Evolutionary conservation across 2,797 vertebrate species (phyloP).

Genomic region (Paramormyrops hopkinsi): DNA sequence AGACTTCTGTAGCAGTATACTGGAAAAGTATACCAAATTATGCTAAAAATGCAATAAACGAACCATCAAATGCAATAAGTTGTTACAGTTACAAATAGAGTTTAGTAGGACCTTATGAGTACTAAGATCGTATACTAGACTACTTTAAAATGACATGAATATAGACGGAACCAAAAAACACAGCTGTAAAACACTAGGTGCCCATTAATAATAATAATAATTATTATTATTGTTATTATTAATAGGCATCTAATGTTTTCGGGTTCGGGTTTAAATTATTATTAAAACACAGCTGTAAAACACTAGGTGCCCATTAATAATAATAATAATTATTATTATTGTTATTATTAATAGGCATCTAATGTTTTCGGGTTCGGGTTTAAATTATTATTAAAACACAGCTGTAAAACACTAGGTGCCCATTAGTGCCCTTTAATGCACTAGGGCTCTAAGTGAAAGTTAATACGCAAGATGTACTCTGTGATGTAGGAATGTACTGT

Average conservation of each 20-base stretch:
- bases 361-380: no score
- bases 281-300: not conserved
- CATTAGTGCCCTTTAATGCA: not conserved
- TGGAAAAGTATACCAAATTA: not conserved
- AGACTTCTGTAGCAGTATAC: not conserved
- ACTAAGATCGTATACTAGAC: not conserved
- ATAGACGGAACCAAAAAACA: not conserved
- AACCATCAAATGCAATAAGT: not conserved
- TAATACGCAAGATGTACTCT: not conserved
- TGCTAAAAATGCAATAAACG: not conserved
- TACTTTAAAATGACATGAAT: not conserved
- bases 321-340: no score
- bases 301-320: not conserved
- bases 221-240: no score
- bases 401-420: not conserved
- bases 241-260: no score
- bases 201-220: no score
- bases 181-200: not conserved
- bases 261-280: no score
- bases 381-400: not conserved
- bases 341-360: no score
- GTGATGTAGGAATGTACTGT: not conserved
- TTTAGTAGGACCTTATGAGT: not conserved
- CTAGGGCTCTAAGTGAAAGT: not conserved
- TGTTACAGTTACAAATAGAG: not conserved